Evolutionary conservation across 2,888 invertebrate genomes (phyloP).

Genomic region (Piscicola geometra): DNA sequence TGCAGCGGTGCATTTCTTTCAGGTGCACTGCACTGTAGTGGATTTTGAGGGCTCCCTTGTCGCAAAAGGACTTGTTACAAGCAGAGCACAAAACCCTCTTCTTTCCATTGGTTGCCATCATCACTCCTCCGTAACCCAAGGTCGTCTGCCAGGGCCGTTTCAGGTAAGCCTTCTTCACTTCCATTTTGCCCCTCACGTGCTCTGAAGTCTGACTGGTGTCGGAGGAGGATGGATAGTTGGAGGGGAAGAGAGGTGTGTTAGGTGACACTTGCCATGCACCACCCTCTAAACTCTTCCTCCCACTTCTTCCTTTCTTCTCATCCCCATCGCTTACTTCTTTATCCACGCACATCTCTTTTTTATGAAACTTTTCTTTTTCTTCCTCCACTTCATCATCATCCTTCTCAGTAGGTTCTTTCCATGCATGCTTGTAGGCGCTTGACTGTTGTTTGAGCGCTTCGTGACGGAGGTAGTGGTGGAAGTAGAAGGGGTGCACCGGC

Average conservation of each 20-base stretch:
- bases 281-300: too few relatives aligned
- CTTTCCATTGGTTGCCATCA: slow-evolving; percentile 62
- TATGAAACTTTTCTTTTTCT: not conserved
- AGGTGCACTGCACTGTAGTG: slow-evolving; percentile 98
- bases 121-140: slow-evolving; percentile 51
- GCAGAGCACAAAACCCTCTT: slow-evolving; percentile 96
- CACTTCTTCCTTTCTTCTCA: not conserved
- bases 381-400: not conserved
- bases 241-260: not conserved
- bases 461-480: not conserved
- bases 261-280: too few relatives aligned
- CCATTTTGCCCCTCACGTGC: not conserved
- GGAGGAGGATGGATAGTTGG: not conserved
- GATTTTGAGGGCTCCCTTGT: slow-evolving; percentile 97
- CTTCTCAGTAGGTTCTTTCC: not conserved
- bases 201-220: not conserved
- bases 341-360: not conserved
- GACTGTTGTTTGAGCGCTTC: not conserved
- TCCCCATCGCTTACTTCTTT: not conserved
- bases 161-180: not conserved
- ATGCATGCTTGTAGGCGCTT: not conserved
- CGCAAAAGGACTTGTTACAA: slow-evolving; percentile 97
- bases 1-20: slow-evolving; percentile 98
- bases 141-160: slow-evolving; percentile 55
- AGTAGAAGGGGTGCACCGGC: slow-evolving; percentile 25